Evolutionary conservation across 2,797 vertebrate genomes (phyloP), one percentile per base, ranked within the genome.

Genomic region (Chaenodraco wilsoni): DNA sequence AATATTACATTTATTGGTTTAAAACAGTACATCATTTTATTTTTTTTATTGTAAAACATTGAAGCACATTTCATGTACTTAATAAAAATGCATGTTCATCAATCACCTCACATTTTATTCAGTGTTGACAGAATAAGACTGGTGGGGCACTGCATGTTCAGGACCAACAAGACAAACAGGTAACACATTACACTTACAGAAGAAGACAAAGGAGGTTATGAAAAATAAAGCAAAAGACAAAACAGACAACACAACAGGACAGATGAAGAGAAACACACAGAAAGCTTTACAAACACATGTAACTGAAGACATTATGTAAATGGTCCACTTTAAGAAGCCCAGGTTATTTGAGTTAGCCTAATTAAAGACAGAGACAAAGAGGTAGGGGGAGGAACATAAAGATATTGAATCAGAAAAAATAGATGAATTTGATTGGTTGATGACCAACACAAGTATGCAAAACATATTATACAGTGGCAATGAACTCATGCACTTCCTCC

Each of bases 321-420:
- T 2, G 57, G 76, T 91, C 86, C 84, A 85, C 81, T 71, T 65
- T 62, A 74, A 74, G 82, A 68, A 14, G 71, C 72, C 66, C 69
- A 60, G 51, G 66, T 62, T 21, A 37, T 61, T 46, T 69, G 74
- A 69, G 65, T 90, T 87, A 95, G 77, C 94, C 94, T 95, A 81
- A 62, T 76, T 68, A 66, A 52, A 88, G 37, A 87, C 33, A 84
- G 14, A 69, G 52, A 84, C 33, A 86, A 12, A 56, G 19, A 64
- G 48, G 31, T 16, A 4, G 12, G 48, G 19, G 21, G n/a, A 7
- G 2, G 23, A 19, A 27, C 12, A 74, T 19, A 66, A 8, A 70
- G 14, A 74, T 0, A 65, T 11, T 5, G 6, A 31, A 46, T 74
- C 16, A 76, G 37, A 10, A 49, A 43, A 66, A 15, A 33, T 1